Evolutionary conservation across 1,140 invertebrate species (phyloP).

Genomic region (Kradibia gibbosae): DNA sequence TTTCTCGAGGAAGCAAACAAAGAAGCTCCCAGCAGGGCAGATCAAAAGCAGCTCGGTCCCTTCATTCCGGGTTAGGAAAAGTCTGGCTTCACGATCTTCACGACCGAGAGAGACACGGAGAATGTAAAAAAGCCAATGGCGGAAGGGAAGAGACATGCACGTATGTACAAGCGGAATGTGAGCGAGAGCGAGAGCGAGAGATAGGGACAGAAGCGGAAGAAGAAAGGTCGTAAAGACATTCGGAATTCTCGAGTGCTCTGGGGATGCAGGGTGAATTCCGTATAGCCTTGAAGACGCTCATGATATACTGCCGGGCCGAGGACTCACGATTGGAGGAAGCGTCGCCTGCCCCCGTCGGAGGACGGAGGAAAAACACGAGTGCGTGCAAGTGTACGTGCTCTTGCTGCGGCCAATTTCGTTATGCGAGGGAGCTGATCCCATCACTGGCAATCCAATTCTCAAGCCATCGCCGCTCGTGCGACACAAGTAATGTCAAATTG

Average conservation of each 20-base stretch:
- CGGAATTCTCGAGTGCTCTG: constrained; percentile 29
- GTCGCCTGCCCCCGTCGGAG: background rate
- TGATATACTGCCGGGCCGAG: background rate
- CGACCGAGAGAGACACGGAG: constrained; percentile 44
- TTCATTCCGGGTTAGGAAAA: background rate
- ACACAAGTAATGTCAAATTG: constrained; percentile 26
- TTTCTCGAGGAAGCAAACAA: background rate
- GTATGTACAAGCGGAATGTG: too few species aligned
- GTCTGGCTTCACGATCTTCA: constrained; percentile 25
- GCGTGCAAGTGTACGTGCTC: background rate
- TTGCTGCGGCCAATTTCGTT: constrained; percentile 57
- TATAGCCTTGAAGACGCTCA: background rate
- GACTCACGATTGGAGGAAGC: background rate
- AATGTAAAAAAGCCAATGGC: constrained; percentile 11
- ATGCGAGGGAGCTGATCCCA: constrained; percentile 50
- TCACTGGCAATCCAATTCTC: constrained; percentile 42
- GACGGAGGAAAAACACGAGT: background rate
- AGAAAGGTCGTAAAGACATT: constrained; percentile 24
- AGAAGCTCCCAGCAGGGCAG: background rate
- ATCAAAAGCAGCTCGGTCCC: constrained; percentile 8
- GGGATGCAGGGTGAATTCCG: constrained; percentile 29
- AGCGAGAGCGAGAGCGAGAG: constrained; percentile 21
- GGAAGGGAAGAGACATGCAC: background rate
- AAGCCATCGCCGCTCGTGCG: constrained; percentile 1
- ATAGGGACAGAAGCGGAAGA: background rate